These are phyloP conservation scores for Psittacula echo DNA, from an alignment of 2,797 vertebrate genomes.

Conservation along the genomic window DNA sequence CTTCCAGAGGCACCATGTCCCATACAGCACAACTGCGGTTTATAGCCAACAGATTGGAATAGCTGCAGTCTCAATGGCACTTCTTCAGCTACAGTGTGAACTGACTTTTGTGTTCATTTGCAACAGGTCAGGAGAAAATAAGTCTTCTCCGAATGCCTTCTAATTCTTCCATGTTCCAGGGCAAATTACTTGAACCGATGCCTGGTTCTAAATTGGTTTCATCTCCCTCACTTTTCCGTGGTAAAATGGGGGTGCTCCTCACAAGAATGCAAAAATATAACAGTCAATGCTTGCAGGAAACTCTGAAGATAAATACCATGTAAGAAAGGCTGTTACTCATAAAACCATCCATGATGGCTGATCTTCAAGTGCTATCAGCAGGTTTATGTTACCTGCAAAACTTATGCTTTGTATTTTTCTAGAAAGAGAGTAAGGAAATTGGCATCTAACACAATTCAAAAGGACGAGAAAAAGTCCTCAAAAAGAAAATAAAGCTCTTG, in stretches of 20 bases:
- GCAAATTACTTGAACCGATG: neutral
- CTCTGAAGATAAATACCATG: neutral
- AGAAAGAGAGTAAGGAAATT: conserved; percentile 7
- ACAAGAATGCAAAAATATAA: neutral
- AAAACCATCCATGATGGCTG: neutral
- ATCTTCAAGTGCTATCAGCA: neutral
- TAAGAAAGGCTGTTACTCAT: neutral
- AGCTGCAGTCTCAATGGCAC: neutral
- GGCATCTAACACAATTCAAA: conserved; percentile 31
- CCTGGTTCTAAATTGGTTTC: neutral
- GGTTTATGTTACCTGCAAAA: conserved; percentile 23
- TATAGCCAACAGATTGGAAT: neutral
- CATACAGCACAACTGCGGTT: neutral
- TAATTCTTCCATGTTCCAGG: neutral
- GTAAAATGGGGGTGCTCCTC: neutral
- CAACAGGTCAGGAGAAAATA: neutral
- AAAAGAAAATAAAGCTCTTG: conserved; percentile 40
- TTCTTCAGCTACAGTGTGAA: neutral
- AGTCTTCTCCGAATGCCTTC: neutral
- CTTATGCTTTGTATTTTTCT: neutral
- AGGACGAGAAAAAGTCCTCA: conserved; percentile 34
- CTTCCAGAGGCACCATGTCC: neutral
- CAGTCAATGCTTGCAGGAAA: neutral
- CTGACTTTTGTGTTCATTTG: neutral
- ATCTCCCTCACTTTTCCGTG: neutral